A percentile compares a stretch with the other conserved stretches of the same genome.
Evolutionary conservation across 1,140 invertebrate genomes (phyloP).

Genomic region (Drosophila lacteicornis): DNA sequence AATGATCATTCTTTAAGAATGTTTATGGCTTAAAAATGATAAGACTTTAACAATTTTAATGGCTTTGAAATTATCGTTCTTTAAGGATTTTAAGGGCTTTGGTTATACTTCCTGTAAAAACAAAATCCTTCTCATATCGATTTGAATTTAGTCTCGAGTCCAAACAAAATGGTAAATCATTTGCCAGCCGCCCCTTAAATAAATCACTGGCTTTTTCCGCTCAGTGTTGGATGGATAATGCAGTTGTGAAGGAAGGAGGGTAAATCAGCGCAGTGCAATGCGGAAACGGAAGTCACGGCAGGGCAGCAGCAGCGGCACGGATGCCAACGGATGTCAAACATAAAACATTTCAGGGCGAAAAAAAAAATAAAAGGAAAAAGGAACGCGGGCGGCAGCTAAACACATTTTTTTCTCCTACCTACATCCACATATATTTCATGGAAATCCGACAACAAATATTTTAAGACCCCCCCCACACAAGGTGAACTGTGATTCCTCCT

Average conservation of each 20-base stretch:
- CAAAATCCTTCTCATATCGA: background rate
- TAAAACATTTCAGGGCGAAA: conserved; percentile 46
- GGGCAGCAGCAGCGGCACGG: conserved; percentile 23
- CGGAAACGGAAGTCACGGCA: conserved; percentile 68
- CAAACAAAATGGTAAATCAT: background rate
- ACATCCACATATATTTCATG: conserved; percentile 30
- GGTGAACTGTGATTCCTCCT: conserved; percentile 1
- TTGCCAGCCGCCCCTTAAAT: background rate
- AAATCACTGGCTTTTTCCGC: conserved; percentile 12
- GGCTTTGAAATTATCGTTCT: no score
- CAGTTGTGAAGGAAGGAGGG: conserved; percentile 10
- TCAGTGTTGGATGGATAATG: conserved; percentile 22
- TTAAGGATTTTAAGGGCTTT: background rate
- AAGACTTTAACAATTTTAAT: no score
- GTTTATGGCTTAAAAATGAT: no score
- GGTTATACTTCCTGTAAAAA: no score
- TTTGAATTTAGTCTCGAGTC: background rate
- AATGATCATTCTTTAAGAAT: no score
- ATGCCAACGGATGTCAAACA: conserved; percentile 61
- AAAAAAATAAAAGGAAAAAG: conserved; percentile 1
- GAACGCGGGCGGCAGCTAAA: conserved; percentile 3
- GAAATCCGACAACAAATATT: conserved; percentile 34
- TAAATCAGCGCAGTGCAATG: conserved; percentile 30
- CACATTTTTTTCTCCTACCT: background rate
- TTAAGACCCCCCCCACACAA: conserved; percentile 3